Conservation (phyloP, 2,113 vertebrate genomes). For the Origma solitaria region DNA sequence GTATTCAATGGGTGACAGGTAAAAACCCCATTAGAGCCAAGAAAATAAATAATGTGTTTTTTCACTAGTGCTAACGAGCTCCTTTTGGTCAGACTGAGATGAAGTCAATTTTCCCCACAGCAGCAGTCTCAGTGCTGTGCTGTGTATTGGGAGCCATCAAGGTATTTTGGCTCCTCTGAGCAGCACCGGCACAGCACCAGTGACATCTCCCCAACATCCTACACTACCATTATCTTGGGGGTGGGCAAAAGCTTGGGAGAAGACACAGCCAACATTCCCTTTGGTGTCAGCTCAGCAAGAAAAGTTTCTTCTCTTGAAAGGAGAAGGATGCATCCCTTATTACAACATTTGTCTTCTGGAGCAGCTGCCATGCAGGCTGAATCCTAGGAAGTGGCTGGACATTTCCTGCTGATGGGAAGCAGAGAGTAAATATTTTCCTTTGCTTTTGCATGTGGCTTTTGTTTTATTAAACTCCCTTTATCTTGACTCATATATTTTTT, state of each 20-base stretch:
- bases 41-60: not conserved
- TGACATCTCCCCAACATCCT: no score
- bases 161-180: not conserved
- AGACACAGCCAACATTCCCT: not conserved
- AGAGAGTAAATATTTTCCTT: not conserved
- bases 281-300: not conserved
- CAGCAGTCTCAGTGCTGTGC: not conserved
- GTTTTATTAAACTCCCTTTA: not conserved
- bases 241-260: not conserved
- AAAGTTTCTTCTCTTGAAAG: not conserved
- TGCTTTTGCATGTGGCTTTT: not conserved
- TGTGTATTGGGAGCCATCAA: not conserved
- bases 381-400: not conserved
- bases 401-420: not conserved
- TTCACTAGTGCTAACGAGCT: not conserved
- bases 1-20: not conserved
- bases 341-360: not conserved
- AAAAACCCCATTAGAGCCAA: fast-evolving
- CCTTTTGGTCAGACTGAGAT: not conserved
- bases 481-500: fast-evolving
- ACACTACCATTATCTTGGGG: no score
- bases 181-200: not conserved
- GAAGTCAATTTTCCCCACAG: not conserved
- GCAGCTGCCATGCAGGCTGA: fast-evolving
- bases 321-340: not conserved